Conservation (phyloP, 2,113 vertebrate genomes). For the Hydrochoerus hydrochaeris region DNA sequence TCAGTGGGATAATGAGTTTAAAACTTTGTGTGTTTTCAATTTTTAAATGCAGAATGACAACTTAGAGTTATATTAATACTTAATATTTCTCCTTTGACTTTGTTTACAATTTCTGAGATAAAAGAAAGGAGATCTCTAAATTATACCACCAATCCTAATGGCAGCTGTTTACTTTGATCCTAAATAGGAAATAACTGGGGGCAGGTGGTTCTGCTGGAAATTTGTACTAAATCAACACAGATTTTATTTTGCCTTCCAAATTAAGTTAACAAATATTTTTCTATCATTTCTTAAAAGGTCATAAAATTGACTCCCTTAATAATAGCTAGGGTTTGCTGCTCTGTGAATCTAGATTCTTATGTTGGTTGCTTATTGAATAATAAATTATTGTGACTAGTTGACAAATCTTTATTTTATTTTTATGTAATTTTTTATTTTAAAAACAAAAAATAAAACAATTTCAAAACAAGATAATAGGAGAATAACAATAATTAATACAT, state of each 20-base stretch:
- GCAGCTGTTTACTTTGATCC: neutral
- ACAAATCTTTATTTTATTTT: neutral
- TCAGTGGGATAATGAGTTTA: neutral
- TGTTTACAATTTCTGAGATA: neutral
- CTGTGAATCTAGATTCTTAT: neutral
- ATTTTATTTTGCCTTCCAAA: conserved; percentile 8
- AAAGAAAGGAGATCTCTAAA: neutral
- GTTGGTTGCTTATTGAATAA: neutral
- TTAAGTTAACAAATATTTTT: conserved; percentile 32
- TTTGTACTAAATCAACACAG: conserved; percentile 8
- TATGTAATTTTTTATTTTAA: too few relatives aligned
- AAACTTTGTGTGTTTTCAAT: neutral
- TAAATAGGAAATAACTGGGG: conserved; percentile 23
- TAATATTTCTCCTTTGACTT: neutral
- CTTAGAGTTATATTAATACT: neutral
- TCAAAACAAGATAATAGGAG: neutral
- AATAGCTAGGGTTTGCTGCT: neutral
- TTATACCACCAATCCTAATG: neutral
- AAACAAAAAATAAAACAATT: neutral
- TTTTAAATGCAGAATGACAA: neutral
- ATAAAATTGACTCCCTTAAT: neutral
- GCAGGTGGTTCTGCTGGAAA: neutral
- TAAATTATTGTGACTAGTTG: neutral
- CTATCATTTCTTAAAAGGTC: neutral
- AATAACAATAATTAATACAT: neutral